These are phyloP conservation scores for Drosophila seclusa DNA, from an alignment of 2,888 invertebrate genomes.

Conservation along the genomic window DNA sequence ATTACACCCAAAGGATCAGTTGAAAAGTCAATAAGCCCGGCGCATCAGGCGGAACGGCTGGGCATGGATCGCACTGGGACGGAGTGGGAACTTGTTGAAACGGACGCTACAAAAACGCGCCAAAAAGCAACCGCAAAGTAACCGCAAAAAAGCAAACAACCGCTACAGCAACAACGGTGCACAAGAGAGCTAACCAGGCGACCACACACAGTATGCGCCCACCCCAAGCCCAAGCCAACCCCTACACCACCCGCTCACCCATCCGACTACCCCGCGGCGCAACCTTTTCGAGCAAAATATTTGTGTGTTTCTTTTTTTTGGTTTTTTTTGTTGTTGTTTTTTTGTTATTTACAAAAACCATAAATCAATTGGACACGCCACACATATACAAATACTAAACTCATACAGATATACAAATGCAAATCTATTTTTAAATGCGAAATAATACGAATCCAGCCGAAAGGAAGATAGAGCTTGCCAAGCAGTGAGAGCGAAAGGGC, in stretches of 20 bases:
- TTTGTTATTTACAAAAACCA: conserved; percentile 83
- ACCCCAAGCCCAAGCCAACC: conserved; percentile 2
- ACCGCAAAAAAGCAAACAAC: conserved; percentile 72
- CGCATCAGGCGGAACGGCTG: conserved; percentile 19
- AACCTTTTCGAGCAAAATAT: conserved; percentile 69
- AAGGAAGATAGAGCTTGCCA: conserved; percentile 35
- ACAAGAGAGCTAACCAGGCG: conserved; percentile 37
- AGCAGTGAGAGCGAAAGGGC: conserved; percentile 16
- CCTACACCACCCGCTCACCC: conserved; percentile 1
- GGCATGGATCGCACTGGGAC: conserved; percentile 21
- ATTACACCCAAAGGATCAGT: conserved; percentile 83
- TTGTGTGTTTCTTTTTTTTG: conserved; percentile 32
- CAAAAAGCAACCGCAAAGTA: conserved; percentile 74
- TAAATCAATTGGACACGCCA: conserved; percentile 85
- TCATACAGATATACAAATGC: conserved; percentile 62
- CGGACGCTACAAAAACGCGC: conserved; percentile 53
- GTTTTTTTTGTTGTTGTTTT: conserved; percentile 41
- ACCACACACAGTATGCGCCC: conserved; percentile 43
- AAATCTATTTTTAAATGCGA: conserved; percentile 85
- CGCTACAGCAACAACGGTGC: conserved; percentile 51
- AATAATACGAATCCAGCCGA: conserved; percentile 80
- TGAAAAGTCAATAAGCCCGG: conserved; percentile 80
- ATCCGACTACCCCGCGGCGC: conserved; percentile 49
- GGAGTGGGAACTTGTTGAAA: conserved; percentile 55
- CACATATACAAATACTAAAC: conserved; percentile 57